Conservation (phyloP, 1,140 invertebrate species). For the Drosophila erecta region DNA sequence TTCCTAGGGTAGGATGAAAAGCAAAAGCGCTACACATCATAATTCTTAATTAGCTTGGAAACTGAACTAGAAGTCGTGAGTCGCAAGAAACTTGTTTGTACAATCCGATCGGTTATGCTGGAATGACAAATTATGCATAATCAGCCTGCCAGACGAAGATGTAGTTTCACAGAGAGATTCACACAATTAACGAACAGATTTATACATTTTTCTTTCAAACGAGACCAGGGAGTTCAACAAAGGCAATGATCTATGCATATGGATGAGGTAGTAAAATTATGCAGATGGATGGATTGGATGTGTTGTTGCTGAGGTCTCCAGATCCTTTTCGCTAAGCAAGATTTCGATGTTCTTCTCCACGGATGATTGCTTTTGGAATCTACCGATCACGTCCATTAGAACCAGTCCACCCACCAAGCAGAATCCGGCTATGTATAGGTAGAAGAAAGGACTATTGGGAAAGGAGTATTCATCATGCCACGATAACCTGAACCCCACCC, state of each 20-base stretch:
- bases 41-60: constrained; percentile 54
- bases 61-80: constrained; percentile 59
- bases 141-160: constrained; percentile 47
- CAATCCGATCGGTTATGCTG: constrained; percentile 31
- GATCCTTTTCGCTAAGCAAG: background rate
- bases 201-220: constrained; percentile 45
- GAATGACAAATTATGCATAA: constrained; percentile 63
- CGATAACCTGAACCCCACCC: background rate
- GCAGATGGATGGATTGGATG: background rate
- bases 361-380: background rate
- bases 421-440: constrained; percentile 3
- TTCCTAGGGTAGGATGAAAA: constrained; percentile 30
- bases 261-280: constrained; percentile 14
- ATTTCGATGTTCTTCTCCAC: background rate
- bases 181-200: constrained; percentile 57
- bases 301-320: constrained; percentile 6
- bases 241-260: constrained; percentile 30
- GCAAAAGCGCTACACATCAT: constrained; percentile 56
- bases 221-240: constrained; percentile 12
- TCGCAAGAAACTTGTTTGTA: constrained; percentile 54
- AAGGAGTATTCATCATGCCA: constrained; percentile 6
- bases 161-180: constrained; percentile 48
- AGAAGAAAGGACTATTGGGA: background rate
- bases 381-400: background rate
- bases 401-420: constrained; percentile 8